Conservation (phyloP, 2,113 vertebrate genomes). For the Lucifuga dentata region DNA sequence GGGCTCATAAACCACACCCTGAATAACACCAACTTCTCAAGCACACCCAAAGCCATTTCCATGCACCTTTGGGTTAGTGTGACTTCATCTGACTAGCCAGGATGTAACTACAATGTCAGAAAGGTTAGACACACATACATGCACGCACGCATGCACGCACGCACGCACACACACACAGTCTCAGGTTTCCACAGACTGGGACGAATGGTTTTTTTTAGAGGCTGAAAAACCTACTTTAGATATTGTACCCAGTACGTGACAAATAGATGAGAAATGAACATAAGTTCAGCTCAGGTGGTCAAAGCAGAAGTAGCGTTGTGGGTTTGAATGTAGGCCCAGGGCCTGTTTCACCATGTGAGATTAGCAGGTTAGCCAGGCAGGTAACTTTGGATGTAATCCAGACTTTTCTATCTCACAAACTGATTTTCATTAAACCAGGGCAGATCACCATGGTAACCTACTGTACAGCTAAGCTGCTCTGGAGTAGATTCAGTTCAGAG, state of each 20-base stretch:
- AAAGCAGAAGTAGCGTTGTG: conserved; percentile 8
- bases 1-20: conserved; percentile 54
- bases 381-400: conserved; percentile 4
- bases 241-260: conserved; percentile 63
- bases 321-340: conserved; percentile 23
- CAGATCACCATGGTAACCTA: conserved; percentile 59
- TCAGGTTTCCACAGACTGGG: conserved; percentile 21
- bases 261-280: conserved; percentile 54
- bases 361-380: conserved; percentile 13
- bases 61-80: background rate
- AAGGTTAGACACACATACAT: background rate
- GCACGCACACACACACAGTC: conserved; percentile 6
- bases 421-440: conserved; percentile 14
- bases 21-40: conserved; percentile 34
- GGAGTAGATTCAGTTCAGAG: background rate
- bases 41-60: conserved; percentile 42
- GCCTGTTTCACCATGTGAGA: conserved; percentile 17
- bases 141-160: background rate
- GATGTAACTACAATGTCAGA: conserved; percentile 1
- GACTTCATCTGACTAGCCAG: conserved; percentile 20
- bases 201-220: conserved; percentile 36
- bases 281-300: conserved; percentile 15
- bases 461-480: conserved; percentile 9
- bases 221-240: conserved; percentile 45
- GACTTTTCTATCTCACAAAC: conserved; percentile 15